Conservation (phyloP, 2,113 vertebrate species). For the Isurus oxyrinchus region DNA sequence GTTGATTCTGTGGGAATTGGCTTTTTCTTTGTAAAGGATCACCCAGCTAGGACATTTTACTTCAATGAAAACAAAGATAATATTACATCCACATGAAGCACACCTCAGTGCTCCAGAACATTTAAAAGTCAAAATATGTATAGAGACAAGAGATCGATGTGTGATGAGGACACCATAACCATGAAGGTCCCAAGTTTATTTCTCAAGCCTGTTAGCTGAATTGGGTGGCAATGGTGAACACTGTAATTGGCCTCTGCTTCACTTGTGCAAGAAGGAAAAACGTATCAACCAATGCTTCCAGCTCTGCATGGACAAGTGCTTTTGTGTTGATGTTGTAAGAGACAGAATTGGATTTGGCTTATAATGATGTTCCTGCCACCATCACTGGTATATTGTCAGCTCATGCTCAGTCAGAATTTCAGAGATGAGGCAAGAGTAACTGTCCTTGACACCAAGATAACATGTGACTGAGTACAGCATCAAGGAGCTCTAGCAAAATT, state of each 20-base stretch:
- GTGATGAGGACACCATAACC: not conserved
- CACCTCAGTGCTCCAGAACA: not conserved
- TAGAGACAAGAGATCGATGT: not conserved
- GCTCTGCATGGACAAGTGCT: not conserved
- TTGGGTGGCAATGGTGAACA: not conserved
- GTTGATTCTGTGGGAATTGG: slow-evolving; percentile 13
- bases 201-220: not conserved
- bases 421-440: not conserved
- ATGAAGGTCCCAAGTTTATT: not conserved
- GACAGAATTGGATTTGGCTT: not conserved
- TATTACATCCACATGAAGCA: not conserved
- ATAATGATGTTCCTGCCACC: not conserved
- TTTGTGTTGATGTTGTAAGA: not conserved
- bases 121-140: not conserved
- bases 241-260: not conserved
- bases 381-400: not conserved
- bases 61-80: not conserved
- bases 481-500: not conserved
- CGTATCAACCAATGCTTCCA: not conserved
- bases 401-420: not conserved
- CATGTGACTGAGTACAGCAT: not conserved
- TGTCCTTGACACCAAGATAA: not conserved
- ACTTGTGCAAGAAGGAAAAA: not conserved
- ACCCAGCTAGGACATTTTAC: not conserved
- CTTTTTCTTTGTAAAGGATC: not conserved